phyloP scores from a whole-genome alignment of 1,140 invertebrate genomes.

The Panagrolaimus sp. region DNA sequence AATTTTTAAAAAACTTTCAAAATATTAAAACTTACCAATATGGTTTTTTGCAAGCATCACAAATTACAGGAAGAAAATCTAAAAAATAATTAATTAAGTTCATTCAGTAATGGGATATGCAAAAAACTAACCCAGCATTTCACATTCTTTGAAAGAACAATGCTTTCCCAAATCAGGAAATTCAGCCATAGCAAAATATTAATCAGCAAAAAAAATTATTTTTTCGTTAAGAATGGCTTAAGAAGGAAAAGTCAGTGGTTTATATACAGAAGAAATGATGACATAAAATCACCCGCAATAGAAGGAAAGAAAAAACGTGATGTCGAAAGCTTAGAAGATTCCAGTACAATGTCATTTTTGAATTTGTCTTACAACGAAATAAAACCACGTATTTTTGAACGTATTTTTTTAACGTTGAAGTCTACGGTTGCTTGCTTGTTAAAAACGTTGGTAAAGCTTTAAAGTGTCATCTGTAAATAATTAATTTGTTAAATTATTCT shows the following conservation, averaged over 20 bases:
- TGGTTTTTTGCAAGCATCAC: conserved; percentile 29
- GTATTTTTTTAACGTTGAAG: background rate
- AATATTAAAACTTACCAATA: conserved; percentile 28
- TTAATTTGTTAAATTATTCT: background rate
- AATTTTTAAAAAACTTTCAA: conserved; percentile 1
- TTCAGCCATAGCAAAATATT: conserved; percentile 22
- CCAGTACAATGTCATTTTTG: background rate
- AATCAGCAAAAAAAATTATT: conserved; percentile 15
- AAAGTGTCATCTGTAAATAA: background rate
- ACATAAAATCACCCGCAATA: background rate
- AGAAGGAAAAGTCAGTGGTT: background rate
- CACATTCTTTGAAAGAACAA: conserved; percentile 24
- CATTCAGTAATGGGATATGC: background rate
- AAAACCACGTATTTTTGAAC: background rate
- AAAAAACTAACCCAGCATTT: conserved; percentile 29
- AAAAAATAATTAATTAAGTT: conserved; percentile 14
- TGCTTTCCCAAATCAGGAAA: conserved; percentile 32
- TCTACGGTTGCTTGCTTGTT: background rate
- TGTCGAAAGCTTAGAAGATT: background rate
- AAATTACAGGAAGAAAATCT: conserved; percentile 35
- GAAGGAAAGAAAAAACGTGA: conserved; percentile 16
- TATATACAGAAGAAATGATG: conserved; percentile 16
- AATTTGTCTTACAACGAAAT: background rate
- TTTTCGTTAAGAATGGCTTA: background rate
- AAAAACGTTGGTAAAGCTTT: background rate